These are phyloP conservation scores for Formica aserva DNA, from an alignment of 2,888 invertebrate genomes.

Conservation along the genomic window DNA sequence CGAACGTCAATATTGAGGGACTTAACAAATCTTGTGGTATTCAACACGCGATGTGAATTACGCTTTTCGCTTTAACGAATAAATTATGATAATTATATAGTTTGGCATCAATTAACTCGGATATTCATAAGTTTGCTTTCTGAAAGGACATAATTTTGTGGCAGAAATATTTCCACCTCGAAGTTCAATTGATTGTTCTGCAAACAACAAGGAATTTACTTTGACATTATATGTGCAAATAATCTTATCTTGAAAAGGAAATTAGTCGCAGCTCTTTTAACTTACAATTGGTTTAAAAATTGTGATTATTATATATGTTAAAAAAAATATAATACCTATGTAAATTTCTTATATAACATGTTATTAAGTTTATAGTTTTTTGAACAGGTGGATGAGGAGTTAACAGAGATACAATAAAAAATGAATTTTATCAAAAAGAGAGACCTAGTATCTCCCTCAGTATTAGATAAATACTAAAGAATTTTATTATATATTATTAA, in stretches of 20 bases:
- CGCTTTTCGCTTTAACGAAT: neutral
- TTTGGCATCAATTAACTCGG: constrained; percentile 5
- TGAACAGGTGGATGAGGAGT: neutral
- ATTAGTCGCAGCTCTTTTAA: neutral
- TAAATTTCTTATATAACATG: neutral
- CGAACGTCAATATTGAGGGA: neutral
- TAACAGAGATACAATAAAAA: neutral
- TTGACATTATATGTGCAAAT: constrained; percentile 3
- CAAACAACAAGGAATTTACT: neutral
- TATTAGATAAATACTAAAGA: neutral
- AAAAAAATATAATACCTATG: neutral
- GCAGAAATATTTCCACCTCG: neutral
- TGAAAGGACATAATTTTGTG: neutral
- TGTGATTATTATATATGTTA: neutral
- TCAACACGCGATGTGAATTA: neutral
- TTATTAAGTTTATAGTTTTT: neutral
- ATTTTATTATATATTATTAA: neutral
- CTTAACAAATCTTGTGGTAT: neutral
- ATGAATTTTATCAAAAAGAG: neutral
- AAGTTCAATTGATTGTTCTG: constrained; percentile 6
- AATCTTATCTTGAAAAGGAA: constrained; percentile 7
- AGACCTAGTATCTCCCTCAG: neutral
- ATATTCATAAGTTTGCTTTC: constrained; percentile 12
- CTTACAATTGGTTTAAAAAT: neutral
- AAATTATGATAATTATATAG: constrained; percentile 38